phyloP scores from a whole-genome alignment of 2,888 invertebrate genomes.

The Rhamnusium bicolor region DNA sequence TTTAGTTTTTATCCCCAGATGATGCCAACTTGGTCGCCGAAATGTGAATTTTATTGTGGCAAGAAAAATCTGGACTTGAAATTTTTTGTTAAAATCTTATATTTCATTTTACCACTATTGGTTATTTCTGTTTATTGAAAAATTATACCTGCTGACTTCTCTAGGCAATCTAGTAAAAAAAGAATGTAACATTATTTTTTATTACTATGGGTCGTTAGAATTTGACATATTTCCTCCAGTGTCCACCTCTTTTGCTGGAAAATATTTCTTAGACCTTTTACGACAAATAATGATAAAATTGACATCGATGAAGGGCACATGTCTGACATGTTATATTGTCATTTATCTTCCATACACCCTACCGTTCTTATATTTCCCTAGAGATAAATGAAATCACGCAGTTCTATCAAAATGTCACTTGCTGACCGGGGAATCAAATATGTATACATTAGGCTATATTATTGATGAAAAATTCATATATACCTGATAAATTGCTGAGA shows the following conservation, averaged over 20 bases:
- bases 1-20: too few relatives aligned
- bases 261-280: conserved; percentile 6
- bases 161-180: too few relatives aligned
- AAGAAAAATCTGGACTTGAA: too few relatives aligned
- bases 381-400: conserved; percentile 57
- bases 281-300: conserved; percentile 46
- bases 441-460: conserved; percentile 30
- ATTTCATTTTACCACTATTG: too few relatives aligned
- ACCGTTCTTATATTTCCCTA: conserved; percentile 53
- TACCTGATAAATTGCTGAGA: conserved; percentile 9
- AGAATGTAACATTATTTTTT: too few relatives aligned
- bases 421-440: conserved; percentile 50
- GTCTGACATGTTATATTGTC: conserved; percentile 56
- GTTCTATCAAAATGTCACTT: conserved; percentile 61
- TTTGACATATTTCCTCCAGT: background rate
- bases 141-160: too few relatives aligned
- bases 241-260: background rate
- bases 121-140: too few relatives aligned
- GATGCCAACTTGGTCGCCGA: too few relatives aligned
- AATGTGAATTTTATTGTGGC: too few relatives aligned
- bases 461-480: conserved; percentile 10
- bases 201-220: background rate
- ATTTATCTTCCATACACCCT: conserved; percentile 53
- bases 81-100: too few relatives aligned
- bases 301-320: conserved; percentile 57